These are phyloP conservation scores for Herpailurus yagouaroundi DNA, from an alignment of 2,113 vertebrate genomes.

Conservation along the genomic window DNA sequence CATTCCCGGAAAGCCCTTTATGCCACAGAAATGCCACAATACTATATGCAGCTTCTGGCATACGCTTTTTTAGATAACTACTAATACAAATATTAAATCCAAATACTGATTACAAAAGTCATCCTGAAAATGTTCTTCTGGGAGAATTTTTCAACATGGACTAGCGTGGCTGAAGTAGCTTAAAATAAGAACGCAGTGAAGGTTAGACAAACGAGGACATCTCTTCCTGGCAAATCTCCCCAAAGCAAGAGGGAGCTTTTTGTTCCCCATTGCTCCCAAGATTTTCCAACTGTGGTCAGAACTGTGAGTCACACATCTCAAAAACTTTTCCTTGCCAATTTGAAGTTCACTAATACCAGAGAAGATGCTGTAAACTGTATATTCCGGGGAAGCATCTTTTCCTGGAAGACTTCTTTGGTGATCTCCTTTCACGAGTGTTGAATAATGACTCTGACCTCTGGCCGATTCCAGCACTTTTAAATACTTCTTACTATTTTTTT, in stretches of 20 bases:
- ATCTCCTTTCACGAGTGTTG: neutral
- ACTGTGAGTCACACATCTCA: neutral
- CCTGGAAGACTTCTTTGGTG: neutral
- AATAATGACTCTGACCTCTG: neutral
- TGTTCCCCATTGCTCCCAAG: neutral
- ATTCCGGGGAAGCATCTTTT: neutral
- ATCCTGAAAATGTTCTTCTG: neutral
- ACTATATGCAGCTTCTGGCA: neutral
- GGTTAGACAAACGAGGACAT: neutral
- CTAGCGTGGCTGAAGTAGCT: neutral
- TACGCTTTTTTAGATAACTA: neutral
- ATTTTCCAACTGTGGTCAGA: neutral
- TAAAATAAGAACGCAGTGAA: constrained; percentile 24
- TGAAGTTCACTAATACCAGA: neutral
- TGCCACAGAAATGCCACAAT: neutral
- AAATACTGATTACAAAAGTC: neutral
- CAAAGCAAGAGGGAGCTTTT: constrained; percentile 34
- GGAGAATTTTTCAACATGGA: neutral
- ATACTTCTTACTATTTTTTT: neutral
- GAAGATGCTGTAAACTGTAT: neutral
- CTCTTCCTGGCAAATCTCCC: constrained; percentile 15
- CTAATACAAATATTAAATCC: neutral
- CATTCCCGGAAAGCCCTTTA: neutral
- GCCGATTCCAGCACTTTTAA: neutral
- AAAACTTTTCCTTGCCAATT: neutral